Base-by-base conservation (phyloP, 2,888 invertebrate species). In the Dicyrtomina minuta region DNA sequence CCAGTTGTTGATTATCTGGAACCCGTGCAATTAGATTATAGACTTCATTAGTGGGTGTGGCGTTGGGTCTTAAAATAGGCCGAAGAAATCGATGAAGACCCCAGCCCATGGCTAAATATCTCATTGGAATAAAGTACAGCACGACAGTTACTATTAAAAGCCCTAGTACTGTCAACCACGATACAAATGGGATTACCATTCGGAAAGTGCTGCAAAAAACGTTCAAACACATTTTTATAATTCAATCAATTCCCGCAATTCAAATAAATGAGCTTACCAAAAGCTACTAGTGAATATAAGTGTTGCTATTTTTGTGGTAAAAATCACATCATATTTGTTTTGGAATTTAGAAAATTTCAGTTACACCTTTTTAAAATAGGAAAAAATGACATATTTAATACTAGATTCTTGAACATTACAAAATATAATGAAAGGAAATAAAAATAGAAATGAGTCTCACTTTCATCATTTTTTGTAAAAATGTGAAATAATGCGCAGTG, bases 81-180 rank as follows among this genome's bases (percentile, higher is more conserved):
- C 75, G 70, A 13, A 78, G 72, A 53, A 78, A 77, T 62, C 72
- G 70, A 67, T 78, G 78, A 55, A 78, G 70, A 15, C 78, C 78
- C 72, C 73, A 78, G 12, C 73, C 78, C 78, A 78, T 78, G n/a
- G 74, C 74, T 17, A 78, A 66, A 58, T 78, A 78, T 39, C 78
- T 46, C 24, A 78, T 17, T 13, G 77, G 78, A 55, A 78, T 70
- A 65, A 74, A 75, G 70, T 77, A 78, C 49, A 78, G 70, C 24
- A 78, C 67, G 2, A 77, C 61, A 2, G 78, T 78, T 4, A 66
- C 74, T 13, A 78, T 51, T 41, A 78, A 70, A 4, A 78, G 72
- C 10, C 68, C 78, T 17, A 78, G 55, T 6, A 78, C 70, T 1
- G 74, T 70, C 15, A 78, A 59, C 77, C 78, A 78, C 10, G 76